Base-by-base conservation (phyloP, 1,140 invertebrate genomes). In the Trachymyrmex septentrionalis region DNA sequence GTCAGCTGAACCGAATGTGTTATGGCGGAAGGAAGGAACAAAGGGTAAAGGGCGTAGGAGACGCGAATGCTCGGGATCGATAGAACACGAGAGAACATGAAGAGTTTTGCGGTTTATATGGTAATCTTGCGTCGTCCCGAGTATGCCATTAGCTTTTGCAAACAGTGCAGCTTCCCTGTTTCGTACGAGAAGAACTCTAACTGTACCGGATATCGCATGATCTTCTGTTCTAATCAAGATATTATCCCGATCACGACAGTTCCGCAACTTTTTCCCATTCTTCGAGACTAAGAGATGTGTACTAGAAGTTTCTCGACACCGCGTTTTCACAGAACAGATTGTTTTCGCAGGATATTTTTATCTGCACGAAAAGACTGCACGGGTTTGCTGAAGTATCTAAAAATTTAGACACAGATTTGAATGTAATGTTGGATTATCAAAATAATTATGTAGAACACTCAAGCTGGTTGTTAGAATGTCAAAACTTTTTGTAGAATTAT, bases 71-170 rank as follows among this genome's bases (percentile, higher is more conserved):
- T 19, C 19, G 38, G 21, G 77, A 48, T 78, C 73, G 73, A 78
- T 66, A 78, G 59, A 78, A 77, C n/a, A 44, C 19, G 59, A 81
- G 61, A 86, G 85, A 84, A 71, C 64, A 81, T 50, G 87, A 85
- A 87, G 84, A 84, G 82, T 92, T 87, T 87, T 88, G 85, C 85
- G 86, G 84, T 89, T 89, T 89, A 80, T 88, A 91, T 89, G 85
- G 72, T 91, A 91, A 91, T 90, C 86, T 90, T 72, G 71, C 85
- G 78, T 38, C 61, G 73, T 24, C 21, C 44, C 59, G 73, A 66
- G 73, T 85, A 85, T 78, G 50, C 38, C 19, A 78, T 85, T 85
- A 66, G 80, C 61, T 63, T 77, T 71, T 86, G 78, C 64, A 77
- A 85, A 66, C 75, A 63, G 55, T 21, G 55, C 80, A 48, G 66